Base-by-base conservation (phyloP, 1,140 invertebrate genomes). In the Cydia amplana region DNA sequence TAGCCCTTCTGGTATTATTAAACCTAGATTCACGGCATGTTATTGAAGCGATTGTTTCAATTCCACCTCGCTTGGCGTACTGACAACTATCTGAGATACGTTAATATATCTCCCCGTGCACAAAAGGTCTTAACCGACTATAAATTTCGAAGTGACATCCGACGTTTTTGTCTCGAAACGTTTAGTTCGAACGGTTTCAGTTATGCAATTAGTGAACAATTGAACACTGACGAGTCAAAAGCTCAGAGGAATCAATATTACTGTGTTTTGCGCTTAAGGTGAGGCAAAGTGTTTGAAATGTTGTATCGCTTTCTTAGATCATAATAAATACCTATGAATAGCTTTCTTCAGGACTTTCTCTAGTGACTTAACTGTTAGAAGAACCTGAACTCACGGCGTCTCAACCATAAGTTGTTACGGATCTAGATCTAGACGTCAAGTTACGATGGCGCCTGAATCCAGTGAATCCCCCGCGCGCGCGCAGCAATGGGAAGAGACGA, bases 11-110 rank as follows among this genome's bases (percentile, higher is more conserved):
- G 20, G 20, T 23, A 60, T 23, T 23, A 23, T 60, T 60, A 23
- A 60, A 60, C 55, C 55, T 60, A 60, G 55, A 60, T 60, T 23
- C 55, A 60, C 55, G 20, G 55, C 55, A 60, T 60, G 55, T 60
- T 60, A 60, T 23, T 60, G 55, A 23, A 55, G n/a, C 55, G 20
- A 60, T 60, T 60, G 55, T 60, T 60, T 23, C 55, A 60, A 60
- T 60, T 60, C 20, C 55, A 60, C 55, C 55, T 60, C 55, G 55
- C 55, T 60, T 60, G 55, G 55, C 55, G 55, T 20, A 60, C 55
- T 60, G 55, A 23, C 55, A 60, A 60, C 55, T 60, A 60, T 60
- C 55, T 60, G 18, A 23, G 55, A 60, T 60, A 60, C 55, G 55
- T 60, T 60, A 60, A 60, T 60, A 60, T 60, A 9, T 23, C 9